Evolutionary conservation across 2,113 vertebrate genomes (phyloP).

Genomic region (Scopus umbretta): DNA sequence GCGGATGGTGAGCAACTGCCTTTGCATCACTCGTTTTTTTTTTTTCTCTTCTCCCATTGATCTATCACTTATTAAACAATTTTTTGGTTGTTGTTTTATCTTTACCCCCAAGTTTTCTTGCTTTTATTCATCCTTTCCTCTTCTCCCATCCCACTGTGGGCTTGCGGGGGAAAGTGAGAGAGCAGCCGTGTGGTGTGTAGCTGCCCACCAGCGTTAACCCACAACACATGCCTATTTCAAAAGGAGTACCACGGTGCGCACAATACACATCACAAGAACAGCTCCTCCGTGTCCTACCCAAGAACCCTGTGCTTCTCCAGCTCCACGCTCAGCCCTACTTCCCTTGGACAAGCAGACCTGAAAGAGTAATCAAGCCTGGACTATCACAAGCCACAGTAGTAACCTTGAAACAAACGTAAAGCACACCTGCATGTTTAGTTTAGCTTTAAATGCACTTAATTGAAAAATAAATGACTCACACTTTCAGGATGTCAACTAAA

Average conservation of each 20-base stretch:
- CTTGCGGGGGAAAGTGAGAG: background rate
- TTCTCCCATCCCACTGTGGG: background rate
- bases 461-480: background rate
- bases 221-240: background rate
- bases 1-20: background rate
- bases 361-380: background rate
- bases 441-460: background rate
- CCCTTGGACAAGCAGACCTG: background rate
- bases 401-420: background rate
- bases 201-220: background rate
- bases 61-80: background rate
- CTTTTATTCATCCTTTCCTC: background rate
- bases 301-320: background rate
- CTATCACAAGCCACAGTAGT: background rate
- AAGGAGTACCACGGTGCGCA: background rate
- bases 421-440: background rate
- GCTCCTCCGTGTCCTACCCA: background rate
- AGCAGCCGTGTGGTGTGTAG: background rate
- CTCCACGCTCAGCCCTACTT: background rate
- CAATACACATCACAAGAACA: background rate
- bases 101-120: background rate
- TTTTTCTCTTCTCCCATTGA: background rate
- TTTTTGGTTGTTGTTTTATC: background rate
- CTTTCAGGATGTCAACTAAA: background rate
- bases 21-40: background rate